phyloP scores from a whole-genome alignment of 2,113 vertebrate genomes.

The Labrus mixtus region DNA sequence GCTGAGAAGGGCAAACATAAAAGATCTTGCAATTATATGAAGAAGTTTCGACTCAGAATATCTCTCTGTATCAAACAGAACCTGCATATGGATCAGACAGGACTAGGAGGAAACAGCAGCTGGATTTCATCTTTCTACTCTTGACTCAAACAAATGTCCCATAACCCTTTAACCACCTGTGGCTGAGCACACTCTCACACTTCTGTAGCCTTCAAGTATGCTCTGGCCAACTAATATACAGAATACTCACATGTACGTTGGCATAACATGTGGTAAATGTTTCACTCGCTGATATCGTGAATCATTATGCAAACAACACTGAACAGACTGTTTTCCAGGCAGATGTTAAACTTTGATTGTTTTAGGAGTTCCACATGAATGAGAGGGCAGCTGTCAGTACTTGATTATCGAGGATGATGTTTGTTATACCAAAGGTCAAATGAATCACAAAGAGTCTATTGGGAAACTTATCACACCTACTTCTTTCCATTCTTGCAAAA shows the following conservation, averaged over 20 bases:
- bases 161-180: slow-evolving; percentile 19
- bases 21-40: background rate
- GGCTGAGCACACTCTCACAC: slow-evolving; percentile 53
- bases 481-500: background rate
- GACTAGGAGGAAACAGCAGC: slow-evolving; percentile 35
- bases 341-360: background rate
- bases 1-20: background rate
- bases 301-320: background rate
- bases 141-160: slow-evolving; percentile 36
- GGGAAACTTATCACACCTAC: background rate
- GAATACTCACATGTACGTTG: background rate
- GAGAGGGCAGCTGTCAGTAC: background rate
- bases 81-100: slow-evolving; percentile 16
- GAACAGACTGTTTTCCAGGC: background rate
- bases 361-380: slow-evolving; percentile 4
- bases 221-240: slow-evolving; percentile 9
- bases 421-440: slow-evolving; percentile 41
- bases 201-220: slow-evolving; percentile 29
- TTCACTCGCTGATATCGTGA: background rate
- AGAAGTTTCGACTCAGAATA: too few species aligned
- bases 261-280: background rate
- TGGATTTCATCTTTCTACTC: slow-evolving; percentile 51
- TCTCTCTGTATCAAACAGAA: too few species aligned
- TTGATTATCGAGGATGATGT: slow-evolving; percentile 30
- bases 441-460: slow-evolving; percentile 16